Percentiles rank a stretch among this genome's conserved stretches.
These are phyloP conservation scores for Oscarella lobularis DNA, from an alignment of 37 sponge, comb jelly and placozoan species.

Conservation along the genomic window DNA sequence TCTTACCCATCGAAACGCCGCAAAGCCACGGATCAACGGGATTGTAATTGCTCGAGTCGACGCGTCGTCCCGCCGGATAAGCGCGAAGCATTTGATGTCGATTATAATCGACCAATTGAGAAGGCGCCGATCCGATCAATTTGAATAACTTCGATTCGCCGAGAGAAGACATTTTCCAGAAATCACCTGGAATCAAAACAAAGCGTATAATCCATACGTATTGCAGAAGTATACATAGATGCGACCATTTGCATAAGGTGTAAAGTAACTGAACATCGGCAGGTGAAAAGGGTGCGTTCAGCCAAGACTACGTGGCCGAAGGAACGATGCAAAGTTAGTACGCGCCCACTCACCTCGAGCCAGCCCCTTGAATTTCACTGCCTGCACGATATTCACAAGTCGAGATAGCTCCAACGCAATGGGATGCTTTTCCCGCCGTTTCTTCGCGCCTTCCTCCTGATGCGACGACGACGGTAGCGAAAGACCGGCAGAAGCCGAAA, in stretches of 20 bases:
- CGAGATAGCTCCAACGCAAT: background rate
- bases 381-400: background rate
- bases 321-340: too few species aligned
- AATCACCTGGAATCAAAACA: background rate
- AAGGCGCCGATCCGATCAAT: background rate
- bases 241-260: too few species aligned
- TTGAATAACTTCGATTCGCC: background rate
- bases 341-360: background rate
- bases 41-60: constrained; percentile 63
- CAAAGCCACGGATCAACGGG: constrained; percentile 55
- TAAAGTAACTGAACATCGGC: too few species aligned
- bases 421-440: constrained; percentile 5
- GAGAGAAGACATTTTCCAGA: constrained; percentile 4
- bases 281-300: too few species aligned
- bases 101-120: constrained; percentile 13
- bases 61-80: constrained; percentile 36
- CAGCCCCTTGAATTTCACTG: background rate
- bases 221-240: too few species aligned
- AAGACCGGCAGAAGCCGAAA: too few species aligned
- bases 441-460: background rate
- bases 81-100: constrained; percentile 26
- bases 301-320: too few species aligned
- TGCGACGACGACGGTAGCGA: too few species aligned
- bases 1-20: constrained; percentile 45
- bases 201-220: background rate